Base-by-base conservation (phyloP, 30 jellyfish, hydroid and myxozoan species). In the Mastigias papua region DNA sequence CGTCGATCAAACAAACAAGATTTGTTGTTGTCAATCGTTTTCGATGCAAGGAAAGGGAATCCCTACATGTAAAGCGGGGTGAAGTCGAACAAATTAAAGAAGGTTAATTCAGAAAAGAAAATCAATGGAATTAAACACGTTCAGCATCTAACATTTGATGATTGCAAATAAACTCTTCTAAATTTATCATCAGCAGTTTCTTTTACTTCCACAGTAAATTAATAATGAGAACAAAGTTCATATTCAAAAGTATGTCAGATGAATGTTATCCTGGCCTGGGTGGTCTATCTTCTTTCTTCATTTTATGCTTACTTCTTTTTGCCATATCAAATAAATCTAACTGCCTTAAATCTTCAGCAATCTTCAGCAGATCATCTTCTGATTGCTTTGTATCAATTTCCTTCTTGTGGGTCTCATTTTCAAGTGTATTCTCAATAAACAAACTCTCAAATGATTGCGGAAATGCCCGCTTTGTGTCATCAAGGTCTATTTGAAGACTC, bases 391-490 rank as follows among this genome's bases (percentile, higher is more conserved):
- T 42, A 28, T 72, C 82, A 23, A 2, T 11, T 34, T 28, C 82
- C 1, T 58, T 73, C 62, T 35, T 77, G 4, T 34, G 37, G 22
- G 13, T 28, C 63, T 58, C 83, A 25, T 35, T 34, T 23, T 29
- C 76, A 48, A 29, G 80, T 9, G 78, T 34, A 9, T 51, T 54
- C 73, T 49, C 25, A 21, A 58, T 83, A 61, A 85, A 72, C 78
- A 85, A 73, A 51, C 94, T 85, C 35, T 77, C 88, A 67, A 77
- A 85, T 2, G 94, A 32, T 50, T 85, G 94, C 15, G 94, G 94
- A 65, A 85, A 85, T 2, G 27, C 54, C 22, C 50, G 61, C 48
- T 28, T 64, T 50, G 50, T 48, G 21, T 29, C 31, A 16, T 28
- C 25, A 28, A 8, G 51, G 28, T 35, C 26, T 1, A 16, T 54